Evolutionary conservation across 1,140 invertebrate species (phyloP).

Genomic region (Lepidurus apus): DNA sequence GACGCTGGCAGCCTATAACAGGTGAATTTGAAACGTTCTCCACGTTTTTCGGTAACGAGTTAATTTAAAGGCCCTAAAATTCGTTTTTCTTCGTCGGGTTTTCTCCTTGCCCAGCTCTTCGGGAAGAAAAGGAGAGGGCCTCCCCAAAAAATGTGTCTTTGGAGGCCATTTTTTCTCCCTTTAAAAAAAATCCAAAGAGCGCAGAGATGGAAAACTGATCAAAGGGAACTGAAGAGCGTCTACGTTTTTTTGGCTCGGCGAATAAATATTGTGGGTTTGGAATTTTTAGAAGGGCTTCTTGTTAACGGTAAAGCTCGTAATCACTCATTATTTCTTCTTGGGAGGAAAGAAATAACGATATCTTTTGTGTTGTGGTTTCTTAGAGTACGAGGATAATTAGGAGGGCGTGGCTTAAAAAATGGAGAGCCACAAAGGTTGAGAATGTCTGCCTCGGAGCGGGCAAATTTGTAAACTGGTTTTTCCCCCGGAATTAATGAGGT

Average conservation of each 20-base stretch:
- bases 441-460: background rate
- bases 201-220: background rate
- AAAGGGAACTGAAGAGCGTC: background rate
- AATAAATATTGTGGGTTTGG: too few species aligned
- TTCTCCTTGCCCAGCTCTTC: background rate
- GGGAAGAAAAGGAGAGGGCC: background rate
- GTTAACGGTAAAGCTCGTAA: too few species aligned
- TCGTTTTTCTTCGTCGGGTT: background rate
- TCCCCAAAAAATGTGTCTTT: background rate
- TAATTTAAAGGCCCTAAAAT: background rate
- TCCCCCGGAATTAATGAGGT: background rate
- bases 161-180: background rate
- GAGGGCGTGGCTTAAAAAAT: background rate
- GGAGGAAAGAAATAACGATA: too few species aligned
- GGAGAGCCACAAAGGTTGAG: background rate
- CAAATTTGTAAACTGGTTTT: background rate
- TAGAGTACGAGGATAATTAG: background rate
- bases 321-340: too few species aligned
- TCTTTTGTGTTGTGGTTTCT: too few species aligned
- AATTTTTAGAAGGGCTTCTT: too few species aligned
- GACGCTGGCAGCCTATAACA: background rate
- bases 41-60: slow-evolving; percentile 7
- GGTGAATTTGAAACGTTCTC: background rate
- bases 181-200: background rate
- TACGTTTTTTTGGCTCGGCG: too few species aligned